Evolutionary conservation across 2,113 vertebrate genomes (phyloP).

Genomic region (Ovibos moschatus): DNA sequence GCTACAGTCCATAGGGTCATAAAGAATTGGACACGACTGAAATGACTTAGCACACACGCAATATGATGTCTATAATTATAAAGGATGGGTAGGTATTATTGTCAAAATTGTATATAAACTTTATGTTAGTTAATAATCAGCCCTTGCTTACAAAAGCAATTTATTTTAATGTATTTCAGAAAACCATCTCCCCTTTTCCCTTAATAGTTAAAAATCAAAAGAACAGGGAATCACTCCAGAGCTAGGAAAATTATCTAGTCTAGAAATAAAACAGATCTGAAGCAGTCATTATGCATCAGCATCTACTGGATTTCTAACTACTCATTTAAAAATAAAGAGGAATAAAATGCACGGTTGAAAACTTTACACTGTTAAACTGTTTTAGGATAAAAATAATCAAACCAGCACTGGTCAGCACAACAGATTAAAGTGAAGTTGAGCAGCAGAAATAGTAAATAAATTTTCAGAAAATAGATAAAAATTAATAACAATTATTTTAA

Average conservation of each 20-base stretch:
- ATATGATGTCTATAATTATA: neutral
- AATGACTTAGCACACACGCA: neutral
- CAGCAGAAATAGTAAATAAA: slow-evolving; percentile 85
- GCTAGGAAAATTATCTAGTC: neutral
- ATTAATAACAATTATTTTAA: slow-evolving; percentile 85
- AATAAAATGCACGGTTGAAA: slow-evolving; percentile 42
- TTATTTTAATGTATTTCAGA: neutral
- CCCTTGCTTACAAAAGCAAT: neutral
- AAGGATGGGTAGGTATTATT: neutral
- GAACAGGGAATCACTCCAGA: neutral
- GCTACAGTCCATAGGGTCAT: neutral
- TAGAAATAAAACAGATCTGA: slow-evolving; percentile 1
- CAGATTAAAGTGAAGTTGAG: slow-evolving; percentile 80
- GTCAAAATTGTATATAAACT: neutral
- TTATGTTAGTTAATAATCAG: neutral
- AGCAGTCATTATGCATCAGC: neutral
- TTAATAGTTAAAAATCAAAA: neutral
- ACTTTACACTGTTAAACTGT: slow-evolving; percentile 16
- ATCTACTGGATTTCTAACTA: slow-evolving; percentile 9
- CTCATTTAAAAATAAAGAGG: slow-evolving; percentile 24
- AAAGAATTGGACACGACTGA: neutral
- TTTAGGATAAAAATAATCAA: slow-evolving; percentile 37
- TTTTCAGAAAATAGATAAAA: slow-evolving; percentile 81
- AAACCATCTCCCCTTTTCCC: neutral
- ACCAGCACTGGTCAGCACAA: slow-evolving; percentile 38